A percentile compares a stretch with the other conserved stretches of the same genome.
Conservation (phyloP, 2,888 invertebrate species). For the Eutolmus rufibarbis region DNA sequence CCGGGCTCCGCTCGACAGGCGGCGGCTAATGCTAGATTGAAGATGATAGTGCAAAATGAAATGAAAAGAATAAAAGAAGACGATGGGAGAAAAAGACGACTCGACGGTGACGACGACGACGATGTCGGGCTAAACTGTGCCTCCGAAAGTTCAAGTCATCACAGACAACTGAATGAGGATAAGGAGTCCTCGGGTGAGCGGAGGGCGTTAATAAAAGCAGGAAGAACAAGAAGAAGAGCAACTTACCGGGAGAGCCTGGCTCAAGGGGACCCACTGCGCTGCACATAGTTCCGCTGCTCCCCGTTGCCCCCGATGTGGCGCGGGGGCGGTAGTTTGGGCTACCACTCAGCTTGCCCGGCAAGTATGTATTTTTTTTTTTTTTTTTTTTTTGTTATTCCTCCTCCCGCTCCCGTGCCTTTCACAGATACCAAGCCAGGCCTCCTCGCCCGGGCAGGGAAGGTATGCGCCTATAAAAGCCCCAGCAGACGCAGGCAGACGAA, state of each 20-base stretch:
- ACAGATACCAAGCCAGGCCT: not conserved
- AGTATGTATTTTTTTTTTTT: not conserved
- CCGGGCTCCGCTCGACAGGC: not conserved
- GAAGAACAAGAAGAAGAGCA: not conserved
- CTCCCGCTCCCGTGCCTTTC: not conserved
- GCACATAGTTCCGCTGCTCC: not conserved
- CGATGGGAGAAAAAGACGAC: not conserved
- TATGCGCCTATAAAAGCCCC: not conserved
- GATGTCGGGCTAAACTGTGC: not conserved
- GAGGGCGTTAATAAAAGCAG: constrained; percentile 13
- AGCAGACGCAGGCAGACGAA: constrained; percentile 1
- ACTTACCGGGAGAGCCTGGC: not conserved
- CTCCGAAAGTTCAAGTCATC: constrained; percentile 17
- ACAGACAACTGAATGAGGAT: not conserved
- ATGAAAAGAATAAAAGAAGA: not conserved
- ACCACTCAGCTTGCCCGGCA: not conserved
- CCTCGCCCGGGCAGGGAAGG: not conserved
- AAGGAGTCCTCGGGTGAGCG: not conserved
- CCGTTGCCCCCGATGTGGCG: not conserved
- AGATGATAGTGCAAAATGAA: constrained; percentile 7
- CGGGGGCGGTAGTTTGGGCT: not conserved
- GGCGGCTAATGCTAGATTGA: not conserved
- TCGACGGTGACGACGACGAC: not conserved
- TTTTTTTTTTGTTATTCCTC: no score
- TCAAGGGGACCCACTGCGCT: not conserved